Conservation (phyloP, 2,113 vertebrate species). For the Pterocles burchelli region DNA sequence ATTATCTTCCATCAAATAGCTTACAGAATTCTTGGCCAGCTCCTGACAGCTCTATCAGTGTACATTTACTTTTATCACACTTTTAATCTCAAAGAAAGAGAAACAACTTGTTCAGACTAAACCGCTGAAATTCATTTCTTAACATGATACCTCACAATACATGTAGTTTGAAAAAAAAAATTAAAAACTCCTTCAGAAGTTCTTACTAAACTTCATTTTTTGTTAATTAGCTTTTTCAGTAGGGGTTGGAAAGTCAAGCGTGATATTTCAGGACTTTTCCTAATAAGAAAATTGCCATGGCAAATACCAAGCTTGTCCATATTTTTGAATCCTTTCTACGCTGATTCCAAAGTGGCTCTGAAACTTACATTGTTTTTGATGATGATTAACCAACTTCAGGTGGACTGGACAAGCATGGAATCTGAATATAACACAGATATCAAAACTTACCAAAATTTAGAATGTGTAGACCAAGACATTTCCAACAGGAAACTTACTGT, state of each 20-base stretch:
- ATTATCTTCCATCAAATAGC: neutral
- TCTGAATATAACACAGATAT: neutral
- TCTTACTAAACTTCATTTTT: neutral
- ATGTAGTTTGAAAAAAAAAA: neutral
- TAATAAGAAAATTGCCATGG: neutral
- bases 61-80: neutral
- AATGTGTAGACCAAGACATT: neutral
- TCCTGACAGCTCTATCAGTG: neutral
- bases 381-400: neutral
- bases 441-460: neutral
- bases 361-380: neutral
- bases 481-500: neutral
- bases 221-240: neutral
- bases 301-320: neutral
- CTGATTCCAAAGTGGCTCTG: neutral
- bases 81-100: neutral
- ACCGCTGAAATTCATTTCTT: neutral
- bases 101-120: neutral
- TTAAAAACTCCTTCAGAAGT: neutral
- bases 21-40: neutral
- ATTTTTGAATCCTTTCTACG: neutral
- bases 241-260: neutral
- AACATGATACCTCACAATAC: neutral
- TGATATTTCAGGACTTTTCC: neutral
- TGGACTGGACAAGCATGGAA: neutral